Evolutionary conservation across 2,797 vertebrate genomes (phyloP), one percentile per base, ranked within the genome.

Genomic region (Australoheros facetus): DNA sequence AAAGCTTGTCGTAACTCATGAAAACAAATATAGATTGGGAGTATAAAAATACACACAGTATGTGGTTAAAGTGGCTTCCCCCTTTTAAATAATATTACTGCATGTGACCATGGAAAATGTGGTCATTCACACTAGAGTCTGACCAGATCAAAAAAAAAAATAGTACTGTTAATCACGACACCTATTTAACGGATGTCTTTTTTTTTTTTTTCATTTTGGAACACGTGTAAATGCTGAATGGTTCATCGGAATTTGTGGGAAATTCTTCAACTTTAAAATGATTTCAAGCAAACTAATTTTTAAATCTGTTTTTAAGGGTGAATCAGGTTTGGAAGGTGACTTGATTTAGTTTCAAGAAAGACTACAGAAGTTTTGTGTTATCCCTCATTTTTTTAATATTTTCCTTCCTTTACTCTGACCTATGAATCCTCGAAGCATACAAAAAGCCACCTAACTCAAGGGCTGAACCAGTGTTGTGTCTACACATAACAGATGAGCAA

Each of bases 41-140:
- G 42, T n/a, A 56, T 86, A 83, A 83, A 59, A 87, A 87, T 85
- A 84, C 13, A 80, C 39, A 72, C 48, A 64, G 30, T 7, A 12
- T 54, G 79, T 37, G 69, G 59, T 73, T 71, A 4, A 54, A 62
- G 48, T 26, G n/a, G 56, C 75, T 89, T 87, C 86, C 81, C 11
- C 64, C 78, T 87, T 90, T 78, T 64, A 59, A 48, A 51, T 26
- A 32, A n/a, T 14, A 83, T 5, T 57, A 28, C 9, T 26, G 23
- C 64, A 80, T 86, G 73, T 85, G 70, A 85, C 74, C 19, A 51
- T 0, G 59, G 81, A 60, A 85, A 71, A 86, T 75, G 19, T 51
- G 17, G 74, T 42, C 23, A 66, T 48, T 28, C 55, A 66, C 21
- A 78, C 81, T 53, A 58, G n/a, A 28, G 19, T 21, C 26, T 54